Evolutionary conservation across 2,888 invertebrate species (phyloP).

Genomic region (Drosophila pseudotakahashii): DNA sequence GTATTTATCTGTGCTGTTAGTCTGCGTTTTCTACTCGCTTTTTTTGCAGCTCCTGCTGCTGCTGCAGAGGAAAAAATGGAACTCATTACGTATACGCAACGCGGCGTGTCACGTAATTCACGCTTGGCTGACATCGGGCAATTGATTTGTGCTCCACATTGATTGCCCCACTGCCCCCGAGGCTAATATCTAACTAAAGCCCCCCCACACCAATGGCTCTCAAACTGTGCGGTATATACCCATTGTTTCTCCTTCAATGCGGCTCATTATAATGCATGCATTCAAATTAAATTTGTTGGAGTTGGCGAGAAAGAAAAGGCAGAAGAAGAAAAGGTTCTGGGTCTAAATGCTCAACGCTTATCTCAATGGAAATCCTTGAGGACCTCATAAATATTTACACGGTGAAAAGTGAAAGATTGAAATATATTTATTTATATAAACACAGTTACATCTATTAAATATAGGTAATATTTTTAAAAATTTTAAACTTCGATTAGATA

Average conservation of each 20-base stretch:
- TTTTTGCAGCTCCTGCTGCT: slow-evolving; percentile 3
- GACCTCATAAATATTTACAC: slow-evolving; percentile 75
- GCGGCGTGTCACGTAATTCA: slow-evolving; percentile 64
- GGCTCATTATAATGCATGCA: slow-evolving; percentile 37
- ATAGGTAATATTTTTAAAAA: no score
- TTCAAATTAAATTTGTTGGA: slow-evolving; percentile 71
- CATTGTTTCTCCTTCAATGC: slow-evolving; percentile 7
- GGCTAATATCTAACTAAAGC: slow-evolving; percentile 14
- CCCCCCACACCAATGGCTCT: slow-evolving; percentile 18
- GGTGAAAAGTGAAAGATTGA: background rate
- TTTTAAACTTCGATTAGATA: no score
- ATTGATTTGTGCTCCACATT: slow-evolving; percentile 67
- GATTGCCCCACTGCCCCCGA: slow-evolving; percentile 38
- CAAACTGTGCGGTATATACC: slow-evolving; percentile 40
- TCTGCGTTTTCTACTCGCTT: slow-evolving; percentile 10
- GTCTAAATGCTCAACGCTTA: slow-evolving; percentile 73
- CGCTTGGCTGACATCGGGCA: slow-evolving; percentile 56
- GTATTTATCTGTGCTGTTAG: slow-evolving; percentile 52
- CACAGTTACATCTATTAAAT: background rate
- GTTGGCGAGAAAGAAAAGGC: slow-evolving; percentile 40
- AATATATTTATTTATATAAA: no score
- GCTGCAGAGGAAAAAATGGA: slow-evolving; percentile 48
- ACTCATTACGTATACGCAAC: slow-evolving; percentile 77
- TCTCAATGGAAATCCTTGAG: slow-evolving; percentile 76
- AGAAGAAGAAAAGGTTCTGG: slow-evolving; percentile 46